phyloP scores from a whole-genome alignment of 2,113 vertebrate genomes.

The Chlorodrepanis virens region DNA sequence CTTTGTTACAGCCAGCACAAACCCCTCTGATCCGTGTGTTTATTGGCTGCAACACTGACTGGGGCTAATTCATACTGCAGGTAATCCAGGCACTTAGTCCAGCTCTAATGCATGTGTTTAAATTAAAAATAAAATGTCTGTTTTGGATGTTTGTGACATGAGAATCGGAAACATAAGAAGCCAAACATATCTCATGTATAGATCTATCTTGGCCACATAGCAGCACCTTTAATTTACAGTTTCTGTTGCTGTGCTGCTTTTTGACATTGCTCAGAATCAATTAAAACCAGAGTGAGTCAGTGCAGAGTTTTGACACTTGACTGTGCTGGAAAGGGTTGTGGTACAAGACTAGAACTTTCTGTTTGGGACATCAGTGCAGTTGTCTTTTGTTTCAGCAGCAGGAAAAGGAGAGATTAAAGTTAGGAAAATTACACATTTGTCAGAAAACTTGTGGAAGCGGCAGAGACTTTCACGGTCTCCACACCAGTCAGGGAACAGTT shows the following conservation, averaged over 20 bases:
- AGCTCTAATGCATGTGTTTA: neutral
- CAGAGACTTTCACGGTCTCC: neutral
- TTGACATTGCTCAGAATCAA: neutral
- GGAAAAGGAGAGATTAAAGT: neutral
- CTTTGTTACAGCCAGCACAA: neutral
- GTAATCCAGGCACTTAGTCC: neutral
- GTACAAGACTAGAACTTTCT: neutral
- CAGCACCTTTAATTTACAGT: neutral
- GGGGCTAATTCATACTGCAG: neutral
- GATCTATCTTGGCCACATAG: neutral
- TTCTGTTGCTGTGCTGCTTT: neutral
- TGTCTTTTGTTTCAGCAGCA: neutral
- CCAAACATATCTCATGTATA: neutral
- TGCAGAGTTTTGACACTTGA: neutral
- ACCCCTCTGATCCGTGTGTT: neutral
- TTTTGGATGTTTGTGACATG: neutral
- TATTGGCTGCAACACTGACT: neutral
- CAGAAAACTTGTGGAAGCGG: neutral
- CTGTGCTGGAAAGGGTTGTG: neutral
- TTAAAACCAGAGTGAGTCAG: neutral
- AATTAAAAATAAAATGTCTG: neutral
- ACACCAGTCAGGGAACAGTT: neutral
- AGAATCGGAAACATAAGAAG: neutral
- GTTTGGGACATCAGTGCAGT: neutral
- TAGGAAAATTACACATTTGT: neutral